Conservation (phyloP, 2,113 vertebrate genomes). For the Ophthalmolycus amberensis region DNA sequence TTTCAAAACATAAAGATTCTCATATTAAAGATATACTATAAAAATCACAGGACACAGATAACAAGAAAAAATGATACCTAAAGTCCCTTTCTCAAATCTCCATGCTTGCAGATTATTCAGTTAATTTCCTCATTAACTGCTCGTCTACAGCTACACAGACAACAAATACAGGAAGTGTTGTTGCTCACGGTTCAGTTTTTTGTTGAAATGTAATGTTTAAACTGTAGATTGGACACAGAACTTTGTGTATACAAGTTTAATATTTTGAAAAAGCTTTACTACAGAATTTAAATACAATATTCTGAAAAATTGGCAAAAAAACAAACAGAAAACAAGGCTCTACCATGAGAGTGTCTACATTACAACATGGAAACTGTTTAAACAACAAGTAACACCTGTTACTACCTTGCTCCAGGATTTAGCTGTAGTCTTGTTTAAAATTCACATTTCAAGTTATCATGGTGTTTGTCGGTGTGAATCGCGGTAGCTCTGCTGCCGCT, state of each 20-base stretch:
- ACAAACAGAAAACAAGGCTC: constrained; percentile 33
- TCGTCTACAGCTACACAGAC: neutral
- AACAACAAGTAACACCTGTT: constrained; percentile 49
- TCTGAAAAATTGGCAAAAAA: constrained; percentile 56
- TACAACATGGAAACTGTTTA: constrained; percentile 63
- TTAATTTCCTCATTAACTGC: neutral
- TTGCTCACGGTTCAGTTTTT: neutral
- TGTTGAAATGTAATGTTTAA: neutral
- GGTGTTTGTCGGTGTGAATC: constrained; percentile 16
- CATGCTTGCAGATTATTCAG: neutral
- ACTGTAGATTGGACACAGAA: neutral
- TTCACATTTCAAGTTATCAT: constrained; percentile 37
- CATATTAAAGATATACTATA: neutral
- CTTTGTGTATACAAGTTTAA: constrained; percentile 61
- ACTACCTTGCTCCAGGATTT: constrained; percentile 18
- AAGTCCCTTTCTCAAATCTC: no score
- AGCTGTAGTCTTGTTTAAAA: constrained; percentile 26
- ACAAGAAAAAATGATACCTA: neutral
- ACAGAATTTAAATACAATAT: constrained; percentile 77
- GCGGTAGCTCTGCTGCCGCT: neutral
- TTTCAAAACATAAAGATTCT: neutral
- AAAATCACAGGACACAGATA: neutral
- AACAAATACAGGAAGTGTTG: neutral
- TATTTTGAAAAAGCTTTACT: constrained; percentile 70
- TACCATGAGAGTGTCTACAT: constrained; percentile 60